A percentile compares a stretch with the other conserved stretches of the same genome.
These are phyloP conservation scores for Linyphia triangularis DNA, from an alignment of 2,888 invertebrate genomes.

Conservation along the genomic window DNA sequence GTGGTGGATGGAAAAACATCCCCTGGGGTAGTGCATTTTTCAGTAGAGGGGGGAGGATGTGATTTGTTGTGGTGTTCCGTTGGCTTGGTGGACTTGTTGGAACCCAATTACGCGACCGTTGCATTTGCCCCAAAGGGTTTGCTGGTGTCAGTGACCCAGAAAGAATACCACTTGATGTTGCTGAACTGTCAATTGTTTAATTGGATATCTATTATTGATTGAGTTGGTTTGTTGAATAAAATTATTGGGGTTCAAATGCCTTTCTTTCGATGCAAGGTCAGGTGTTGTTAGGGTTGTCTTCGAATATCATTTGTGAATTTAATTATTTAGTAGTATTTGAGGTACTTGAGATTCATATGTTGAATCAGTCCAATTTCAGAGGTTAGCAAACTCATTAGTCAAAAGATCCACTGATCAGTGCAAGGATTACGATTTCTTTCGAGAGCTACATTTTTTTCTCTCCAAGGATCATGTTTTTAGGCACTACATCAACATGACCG, in stretches of 20 bases:
- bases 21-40: constrained; percentile 30
- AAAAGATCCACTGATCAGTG: too few relatives aligned
- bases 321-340: too few relatives aligned
- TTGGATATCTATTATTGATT: not conserved
- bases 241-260: not conserved
- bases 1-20: not conserved
- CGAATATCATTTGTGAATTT: too few relatives aligned
- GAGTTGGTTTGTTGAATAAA: not conserved
- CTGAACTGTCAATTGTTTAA: not conserved
- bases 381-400: too few relatives aligned
- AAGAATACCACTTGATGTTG: not conserved
- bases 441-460: too few relatives aligned
- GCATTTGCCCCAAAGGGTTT: constrained; percentile 6
- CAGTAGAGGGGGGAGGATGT: constrained; percentile 11
- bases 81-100: not conserved
- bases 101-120: constrained; percentile 13
- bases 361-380: too few relatives aligned
- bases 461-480: too few relatives aligned
- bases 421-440: too few relatives aligned
- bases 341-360: too few relatives aligned
- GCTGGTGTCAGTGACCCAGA: constrained; percentile 18
- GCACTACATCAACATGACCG: too few relatives aligned
- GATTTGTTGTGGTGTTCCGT: not conserved
- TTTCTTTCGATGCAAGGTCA: too few relatives aligned
- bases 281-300: too few relatives aligned